These are phyloP conservation scores for Drosophila subpulchrella DNA, from an alignment of 1,140 invertebrate genomes.

Conservation along the genomic window DNA sequence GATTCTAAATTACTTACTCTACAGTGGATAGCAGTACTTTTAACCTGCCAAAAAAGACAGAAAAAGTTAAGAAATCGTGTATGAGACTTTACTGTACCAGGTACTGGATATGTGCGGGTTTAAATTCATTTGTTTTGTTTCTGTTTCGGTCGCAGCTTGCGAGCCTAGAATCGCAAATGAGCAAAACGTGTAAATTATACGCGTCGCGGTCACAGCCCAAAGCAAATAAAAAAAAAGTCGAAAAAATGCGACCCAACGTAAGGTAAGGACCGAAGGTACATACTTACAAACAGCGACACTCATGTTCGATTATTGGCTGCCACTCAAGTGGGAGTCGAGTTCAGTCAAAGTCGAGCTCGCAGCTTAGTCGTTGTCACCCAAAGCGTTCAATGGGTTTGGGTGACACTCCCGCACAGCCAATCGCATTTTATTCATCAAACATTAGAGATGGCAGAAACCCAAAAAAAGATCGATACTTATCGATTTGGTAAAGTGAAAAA, in stretches of 20 bases:
- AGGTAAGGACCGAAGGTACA: slow-evolving; percentile 37
- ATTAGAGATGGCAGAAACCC: slow-evolving; percentile 10
- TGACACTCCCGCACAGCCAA: slow-evolving; percentile 38
- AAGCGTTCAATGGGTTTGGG: slow-evolving; percentile 21
- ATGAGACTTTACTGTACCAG: slow-evolving; percentile 12
- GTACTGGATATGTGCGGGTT: slow-evolving; percentile 32
- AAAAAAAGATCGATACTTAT: not conserved
- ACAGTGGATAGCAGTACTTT: not conserved
- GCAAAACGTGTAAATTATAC: slow-evolving; percentile 83
- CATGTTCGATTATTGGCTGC: slow-evolving; percentile 49
- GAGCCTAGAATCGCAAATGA: slow-evolving; percentile 82
- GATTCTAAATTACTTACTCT: too few relatives aligned
- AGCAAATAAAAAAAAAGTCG: slow-evolving; percentile 60
- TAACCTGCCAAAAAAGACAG: too few relatives aligned
- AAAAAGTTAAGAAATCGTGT: too few relatives aligned
- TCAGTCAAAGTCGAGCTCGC: slow-evolving; percentile 46
- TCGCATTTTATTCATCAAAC: slow-evolving; percentile 59
- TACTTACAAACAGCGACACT: slow-evolving; percentile 10
- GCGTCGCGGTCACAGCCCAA: slow-evolving; percentile 78
- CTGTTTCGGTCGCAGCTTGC: slow-evolving; percentile 66
- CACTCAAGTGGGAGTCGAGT: slow-evolving; percentile 37
- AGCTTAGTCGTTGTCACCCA: slow-evolving; percentile 47
- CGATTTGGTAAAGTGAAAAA: not conserved
- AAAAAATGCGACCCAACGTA: slow-evolving; percentile 46
- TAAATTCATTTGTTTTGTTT: slow-evolving; percentile 69